phyloP scores from a whole-genome alignment of 2,113 vertebrate species.

The Laticauda laticaudata region DNA sequence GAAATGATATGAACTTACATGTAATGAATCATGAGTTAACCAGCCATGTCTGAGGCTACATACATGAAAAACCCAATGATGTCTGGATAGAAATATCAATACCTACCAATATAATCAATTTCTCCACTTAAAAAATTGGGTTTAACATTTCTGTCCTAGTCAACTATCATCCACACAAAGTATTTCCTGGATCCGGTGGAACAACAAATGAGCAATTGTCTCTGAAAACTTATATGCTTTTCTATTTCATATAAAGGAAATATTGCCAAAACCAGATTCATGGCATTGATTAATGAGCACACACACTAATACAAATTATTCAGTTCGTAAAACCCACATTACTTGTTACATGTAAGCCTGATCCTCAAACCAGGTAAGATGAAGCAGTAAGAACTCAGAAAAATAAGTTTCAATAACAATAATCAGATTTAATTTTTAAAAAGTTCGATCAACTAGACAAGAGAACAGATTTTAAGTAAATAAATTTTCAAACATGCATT shows the following conservation, averaged over 20 bases:
- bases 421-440: neutral
- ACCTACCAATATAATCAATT: neutral
- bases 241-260: neutral
- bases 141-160: neutral
- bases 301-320: fast-evolving
- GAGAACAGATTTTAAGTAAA: neutral
- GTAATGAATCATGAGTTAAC: neutral
- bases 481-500: neutral
- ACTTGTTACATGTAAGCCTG: neutral
- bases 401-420: neutral
- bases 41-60: neutral
- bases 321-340: neutral
- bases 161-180: neutral
- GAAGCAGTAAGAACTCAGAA: neutral
- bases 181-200: neutral
- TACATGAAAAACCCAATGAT: neutral
- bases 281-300: neutral
- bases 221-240: neutral
- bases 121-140: neutral
- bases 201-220: neutral
- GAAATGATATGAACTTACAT: neutral
- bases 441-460: neutral
- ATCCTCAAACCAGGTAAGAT: neutral
- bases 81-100: neutral
- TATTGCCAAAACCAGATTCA: neutral